Evolutionary conservation across 2,888 invertebrate genomes (phyloP).

Genomic region (Leuctra nigra): DNA sequence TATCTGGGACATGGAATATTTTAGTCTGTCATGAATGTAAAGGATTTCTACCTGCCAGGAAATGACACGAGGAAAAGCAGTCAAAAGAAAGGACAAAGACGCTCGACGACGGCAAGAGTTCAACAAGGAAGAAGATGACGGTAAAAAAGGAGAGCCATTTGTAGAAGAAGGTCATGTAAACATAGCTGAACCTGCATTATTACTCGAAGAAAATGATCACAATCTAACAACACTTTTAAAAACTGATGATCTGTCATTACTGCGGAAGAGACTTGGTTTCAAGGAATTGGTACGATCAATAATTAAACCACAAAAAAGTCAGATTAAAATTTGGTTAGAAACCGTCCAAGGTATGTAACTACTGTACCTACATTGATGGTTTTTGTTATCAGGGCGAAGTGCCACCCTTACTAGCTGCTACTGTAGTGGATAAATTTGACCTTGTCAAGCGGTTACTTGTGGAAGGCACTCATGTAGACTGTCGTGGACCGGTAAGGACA

Average conservation of each 20-base stretch:
- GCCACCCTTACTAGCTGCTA: conserved; percentile 36
- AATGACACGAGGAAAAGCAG: conserved; percentile 25
- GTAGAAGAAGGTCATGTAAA: too few species aligned
- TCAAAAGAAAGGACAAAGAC: conserved; percentile 19
- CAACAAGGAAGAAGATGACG: conserved; percentile 13
- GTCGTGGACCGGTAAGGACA: conserved; percentile 36
- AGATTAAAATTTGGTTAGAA: too few species aligned
- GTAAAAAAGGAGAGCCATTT: too few species aligned
- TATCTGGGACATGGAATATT: not conserved
- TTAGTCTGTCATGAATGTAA: not conserved
- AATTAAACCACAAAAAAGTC: too few species aligned
- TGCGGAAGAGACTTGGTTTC: conserved; percentile 35
- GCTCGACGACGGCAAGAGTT: conserved; percentile 16
- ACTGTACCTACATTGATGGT: too few species aligned
- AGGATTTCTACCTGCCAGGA: not conserved
- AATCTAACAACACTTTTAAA: conserved; percentile 34
- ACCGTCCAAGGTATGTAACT: too few species aligned
- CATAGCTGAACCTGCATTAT: not conserved
- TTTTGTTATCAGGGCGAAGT: conserved; percentile 29
- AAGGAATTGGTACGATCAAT: conserved; percentile 38
- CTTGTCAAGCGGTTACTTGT: conserved; percentile 36
- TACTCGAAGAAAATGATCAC: conserved; percentile 12
- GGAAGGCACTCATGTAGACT: conserved; percentile 37
- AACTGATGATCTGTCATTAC: conserved; percentile 35
- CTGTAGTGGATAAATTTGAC: conserved; percentile 38